Percentiles rank a stretch among this genome's conserved stretches.
phyloP scores from a whole-genome alignment of 2,797 vertebrate genomes.

The Poeciliopsis gracilis region DNA sequence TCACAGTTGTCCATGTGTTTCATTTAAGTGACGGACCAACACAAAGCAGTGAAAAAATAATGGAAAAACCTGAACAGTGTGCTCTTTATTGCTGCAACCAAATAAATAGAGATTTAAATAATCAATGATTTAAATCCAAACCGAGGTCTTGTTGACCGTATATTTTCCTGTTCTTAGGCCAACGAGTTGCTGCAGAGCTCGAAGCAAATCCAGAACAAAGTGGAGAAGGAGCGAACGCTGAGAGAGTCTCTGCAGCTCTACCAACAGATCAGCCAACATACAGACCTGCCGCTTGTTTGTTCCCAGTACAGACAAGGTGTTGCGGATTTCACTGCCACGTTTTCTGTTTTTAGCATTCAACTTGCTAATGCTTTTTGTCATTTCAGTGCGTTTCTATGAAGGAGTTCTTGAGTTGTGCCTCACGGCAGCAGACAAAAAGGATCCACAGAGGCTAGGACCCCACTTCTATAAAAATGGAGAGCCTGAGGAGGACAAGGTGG shows the following conservation, averaged over 20 bases:
- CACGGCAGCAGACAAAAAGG: conserved; percentile 95
- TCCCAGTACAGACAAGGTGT: conserved; percentile 95
- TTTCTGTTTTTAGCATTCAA: not conserved
- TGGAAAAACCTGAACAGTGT: not conserved
- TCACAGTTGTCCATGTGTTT: not conserved
- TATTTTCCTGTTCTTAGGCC: conserved; percentile 79
- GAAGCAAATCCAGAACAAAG: conserved; percentile 91
- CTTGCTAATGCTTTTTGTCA: not conserved
- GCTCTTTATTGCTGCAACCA: too few species aligned
- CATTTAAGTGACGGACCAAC: not conserved
- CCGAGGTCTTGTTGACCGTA: not conserved
- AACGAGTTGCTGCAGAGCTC: conserved; percentile 95
- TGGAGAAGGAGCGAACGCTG: conserved; percentile 90
- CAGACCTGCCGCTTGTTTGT: conserved; percentile 93
- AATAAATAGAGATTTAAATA: too few species aligned
- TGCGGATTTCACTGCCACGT: not conserved
- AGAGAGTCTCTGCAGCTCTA: conserved; percentile 93
- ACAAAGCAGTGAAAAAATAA: not conserved
- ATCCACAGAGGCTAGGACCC: conserved; percentile 94
- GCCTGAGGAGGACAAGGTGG: conserved; percentile 91
- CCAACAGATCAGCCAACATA: conserved; percentile 95
- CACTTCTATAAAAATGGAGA: conserved; percentile 98
- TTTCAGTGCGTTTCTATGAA: conserved; percentile 94
- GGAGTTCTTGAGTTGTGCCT: conserved; percentile 95
- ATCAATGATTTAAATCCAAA: not conserved